Percentiles rank a stretch among this genome's conserved stretches.
phyloP scores from a whole-genome alignment of 1,140 invertebrate species.

The Bombus haemorrhoidalis region DNA sequence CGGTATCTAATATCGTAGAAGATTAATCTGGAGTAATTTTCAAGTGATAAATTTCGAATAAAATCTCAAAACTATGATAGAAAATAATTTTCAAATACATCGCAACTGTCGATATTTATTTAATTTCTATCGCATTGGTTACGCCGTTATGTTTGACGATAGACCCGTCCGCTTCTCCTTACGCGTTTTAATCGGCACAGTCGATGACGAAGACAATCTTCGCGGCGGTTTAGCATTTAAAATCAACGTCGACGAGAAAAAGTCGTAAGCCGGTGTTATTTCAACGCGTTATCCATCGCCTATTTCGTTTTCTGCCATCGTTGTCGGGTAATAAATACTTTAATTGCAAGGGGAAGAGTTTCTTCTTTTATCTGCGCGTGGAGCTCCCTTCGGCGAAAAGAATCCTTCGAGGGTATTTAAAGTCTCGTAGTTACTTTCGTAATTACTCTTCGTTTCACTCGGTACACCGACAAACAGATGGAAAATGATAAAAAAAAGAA shows the following conservation, averaged over 20 bases:
- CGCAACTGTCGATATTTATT: not conserved
- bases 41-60: not conserved
- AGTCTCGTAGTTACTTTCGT: conserved; percentile 43
- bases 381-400: not conserved
- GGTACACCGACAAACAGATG: not conserved
- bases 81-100: too few species aligned
- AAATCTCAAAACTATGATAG: not conserved
- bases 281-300: not conserved
- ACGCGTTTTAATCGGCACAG: too few species aligned
- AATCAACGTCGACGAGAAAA: conserved; percentile 1
- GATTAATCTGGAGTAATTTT: not conserved
- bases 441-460: conserved; percentile 40
- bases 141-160: not conserved
- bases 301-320: not conserved
- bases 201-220: not conserved
- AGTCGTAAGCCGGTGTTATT: not conserved
- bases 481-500: not conserved
- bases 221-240: not conserved
- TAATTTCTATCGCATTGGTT: not conserved
- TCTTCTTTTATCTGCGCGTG: conserved; percentile 10
- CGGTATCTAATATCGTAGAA: too few species aligned
- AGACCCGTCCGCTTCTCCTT: not conserved
- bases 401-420: conserved; percentile 40
- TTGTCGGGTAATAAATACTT: conserved; percentile 39
- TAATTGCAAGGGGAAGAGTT: conserved; percentile 22